These are phyloP conservation scores for Leptobrachium leishanense DNA, from an alignment of 2,113 vertebrate species.

Conservation along the genomic window DNA sequence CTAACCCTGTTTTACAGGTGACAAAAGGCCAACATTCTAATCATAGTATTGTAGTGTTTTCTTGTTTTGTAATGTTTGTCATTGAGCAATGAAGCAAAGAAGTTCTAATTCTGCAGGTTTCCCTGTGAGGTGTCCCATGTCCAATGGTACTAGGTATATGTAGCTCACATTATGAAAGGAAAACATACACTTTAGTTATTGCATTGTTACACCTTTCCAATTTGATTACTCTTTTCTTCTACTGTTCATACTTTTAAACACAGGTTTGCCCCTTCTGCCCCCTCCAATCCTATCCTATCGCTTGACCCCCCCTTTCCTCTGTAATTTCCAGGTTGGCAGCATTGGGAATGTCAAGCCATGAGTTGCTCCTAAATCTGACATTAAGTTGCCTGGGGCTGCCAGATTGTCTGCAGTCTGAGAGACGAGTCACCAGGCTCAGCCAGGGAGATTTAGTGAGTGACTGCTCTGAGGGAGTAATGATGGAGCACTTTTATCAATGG, in stretches of 20 bases:
- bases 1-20: background rate
- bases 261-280: conserved; percentile 21
- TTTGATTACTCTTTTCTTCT: background rate
- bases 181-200: background rate
- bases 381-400: conserved; percentile 47
- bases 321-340: conserved; percentile 31
- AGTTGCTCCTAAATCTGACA: conserved; percentile 42
- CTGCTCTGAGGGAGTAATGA: conserved; percentile 28
- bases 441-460: conserved; percentile 43
- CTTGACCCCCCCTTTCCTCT: background rate
- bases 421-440: conserved; percentile 47
- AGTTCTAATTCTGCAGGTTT: conserved; percentile 4
- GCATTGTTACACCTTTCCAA: background rate
- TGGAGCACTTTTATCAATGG: conserved; percentile 37
- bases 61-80: conserved; percentile 20
- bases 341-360: conserved; percentile 44
- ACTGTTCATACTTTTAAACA: conserved; percentile 6
- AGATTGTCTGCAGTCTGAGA: conserved; percentile 48
- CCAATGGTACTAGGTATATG: conserved; percentile 11
- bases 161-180: background rate
- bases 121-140: background rate
- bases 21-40: background rate
- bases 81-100: background rate
- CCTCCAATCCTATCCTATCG: background rate
- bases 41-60: background rate